Evolutionary conservation across 2,797 vertebrate genomes (phyloP).

Genomic region (Monodelphis domestica): DNA sequence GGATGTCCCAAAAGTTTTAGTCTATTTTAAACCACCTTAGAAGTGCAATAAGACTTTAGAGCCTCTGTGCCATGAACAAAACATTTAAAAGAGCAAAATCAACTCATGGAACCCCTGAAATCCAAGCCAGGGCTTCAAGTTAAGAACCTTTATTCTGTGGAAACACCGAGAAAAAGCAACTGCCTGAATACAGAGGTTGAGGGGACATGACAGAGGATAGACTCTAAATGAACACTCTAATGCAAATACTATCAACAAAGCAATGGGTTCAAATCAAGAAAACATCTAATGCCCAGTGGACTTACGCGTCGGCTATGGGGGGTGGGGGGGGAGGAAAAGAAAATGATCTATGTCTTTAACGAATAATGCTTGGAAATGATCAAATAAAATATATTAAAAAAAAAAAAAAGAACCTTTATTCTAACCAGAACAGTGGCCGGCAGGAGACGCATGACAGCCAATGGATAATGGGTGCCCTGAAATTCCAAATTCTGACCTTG

Average conservation of each 20-base stretch:
- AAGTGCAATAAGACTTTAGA: neutral
- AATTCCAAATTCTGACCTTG: conserved; percentile 34
- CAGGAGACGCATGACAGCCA: neutral
- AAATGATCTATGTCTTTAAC: no score
- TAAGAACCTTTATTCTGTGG: neutral
- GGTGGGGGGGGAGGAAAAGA: no score
- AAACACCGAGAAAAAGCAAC: no score
- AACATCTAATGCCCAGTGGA: no score
- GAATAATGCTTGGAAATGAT: no score
- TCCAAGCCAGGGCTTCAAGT: neutral
- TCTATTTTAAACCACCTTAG: neutral
- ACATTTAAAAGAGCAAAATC: neutral
- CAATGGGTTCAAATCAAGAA: no score
- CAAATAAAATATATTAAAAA: no score
- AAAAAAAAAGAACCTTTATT: neutral
- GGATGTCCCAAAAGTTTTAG: neutral
- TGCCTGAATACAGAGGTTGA: no score
- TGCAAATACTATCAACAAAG: no score
- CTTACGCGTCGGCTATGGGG: no score
- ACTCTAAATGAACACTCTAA: no score
- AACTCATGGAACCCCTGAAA: neutral
- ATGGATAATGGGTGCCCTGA: accelerated
- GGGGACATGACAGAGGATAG: no score
- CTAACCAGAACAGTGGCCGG: neutral
- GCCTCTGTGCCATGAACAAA: neutral